Percentiles rank a stretch among this genome's conserved stretches.
phyloP scores from a whole-genome alignment of 2,797 vertebrate genomes.

The Scleropages formosus region DNA sequence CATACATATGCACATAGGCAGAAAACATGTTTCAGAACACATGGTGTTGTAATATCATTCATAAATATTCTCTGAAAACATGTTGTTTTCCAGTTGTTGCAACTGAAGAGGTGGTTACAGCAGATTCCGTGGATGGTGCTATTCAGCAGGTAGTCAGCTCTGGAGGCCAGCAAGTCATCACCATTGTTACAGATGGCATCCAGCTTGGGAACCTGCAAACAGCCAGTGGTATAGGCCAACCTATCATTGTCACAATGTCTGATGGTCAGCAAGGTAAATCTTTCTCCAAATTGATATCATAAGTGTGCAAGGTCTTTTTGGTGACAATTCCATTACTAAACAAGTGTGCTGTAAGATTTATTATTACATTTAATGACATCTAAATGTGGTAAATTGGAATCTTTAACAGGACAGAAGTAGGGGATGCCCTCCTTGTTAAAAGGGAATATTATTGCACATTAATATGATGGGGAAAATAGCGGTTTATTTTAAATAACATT shows the following conservation, averaged over 20 bases:
- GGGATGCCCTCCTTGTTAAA: no score
- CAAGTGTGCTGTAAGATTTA: no score
- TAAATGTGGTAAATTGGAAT: no score
- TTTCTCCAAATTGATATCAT: neutral
- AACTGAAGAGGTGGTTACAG: constrained; percentile 81
- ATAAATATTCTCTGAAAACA: constrained; percentile 4
- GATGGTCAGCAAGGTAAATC: constrained; percentile 81
- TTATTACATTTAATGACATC: no score
- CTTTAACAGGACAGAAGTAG: no score
- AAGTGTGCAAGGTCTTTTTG: no score
- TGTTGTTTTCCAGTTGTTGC: constrained; percentile 67
- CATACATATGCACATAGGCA: neutral
- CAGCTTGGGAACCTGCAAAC: constrained; percentile 82
- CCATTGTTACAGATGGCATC: constrained; percentile 83
- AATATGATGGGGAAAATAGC: no score
- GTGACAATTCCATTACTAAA: no score
- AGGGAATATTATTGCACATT: no score
- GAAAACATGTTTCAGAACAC: no score
- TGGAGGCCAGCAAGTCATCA: constrained; percentile 84
- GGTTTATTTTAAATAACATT: no score
- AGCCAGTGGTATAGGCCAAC: constrained; percentile 73
- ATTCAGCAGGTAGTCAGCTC: constrained; percentile 85
- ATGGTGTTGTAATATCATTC: neutral
- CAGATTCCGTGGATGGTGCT: constrained; percentile 81
- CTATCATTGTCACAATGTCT: constrained; percentile 85